Evolutionary conservation across 2,113 vertebrate species (phyloP), one percentile per base, ranked within the genome.

Genomic region (Zosterops borbonicus): DNA sequence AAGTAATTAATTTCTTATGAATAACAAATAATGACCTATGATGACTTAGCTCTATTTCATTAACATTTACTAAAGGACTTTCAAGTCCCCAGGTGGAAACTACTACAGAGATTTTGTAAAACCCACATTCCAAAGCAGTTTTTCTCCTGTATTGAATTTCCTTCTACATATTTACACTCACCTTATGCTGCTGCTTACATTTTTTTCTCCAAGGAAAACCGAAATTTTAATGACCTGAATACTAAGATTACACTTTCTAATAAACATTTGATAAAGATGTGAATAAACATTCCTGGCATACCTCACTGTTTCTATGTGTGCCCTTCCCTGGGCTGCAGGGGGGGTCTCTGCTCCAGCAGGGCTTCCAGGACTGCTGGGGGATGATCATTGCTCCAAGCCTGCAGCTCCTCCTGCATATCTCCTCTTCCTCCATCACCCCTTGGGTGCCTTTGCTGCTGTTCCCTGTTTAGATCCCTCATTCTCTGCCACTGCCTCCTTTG

Each of bases 61-160:
- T 92, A 91, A 89, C 15, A 65, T 87, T 92, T 79, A 6, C 55
- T 90, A 83, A 90, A 92, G 33, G 55, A 74, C 39, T 86, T 77
- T 59, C 18, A 69, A 62, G 91, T 74, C 42, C 33, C 29, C 55
- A 50, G 28, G n/a, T 74, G 7, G 63, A 83, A 83, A 59, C 60
- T 55, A 24, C 27, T 27, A 49, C 13, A 53, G 35, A 65, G 28
- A 33, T 67, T 75, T 46, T 58, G 31, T 50, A 62, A 85, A 90
- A 68, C 64, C 9, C 9, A 73, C 11, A 58, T 62, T 73, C 21
- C 5, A 74, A 65, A 20, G 19, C 5, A 18, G 3, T 5, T 58
- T 74, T 90, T 47, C 33, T 55, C 28, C 25, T 42, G 6, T 80
- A 70, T 47, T 83, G 42, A 90, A 77, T 22, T 83, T 49, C 23